Evolutionary conservation across 2,113 vertebrate species (phyloP), one percentile per base, ranked within the genome.

Genomic region (Campylorhamphus procurvoides): DNA sequence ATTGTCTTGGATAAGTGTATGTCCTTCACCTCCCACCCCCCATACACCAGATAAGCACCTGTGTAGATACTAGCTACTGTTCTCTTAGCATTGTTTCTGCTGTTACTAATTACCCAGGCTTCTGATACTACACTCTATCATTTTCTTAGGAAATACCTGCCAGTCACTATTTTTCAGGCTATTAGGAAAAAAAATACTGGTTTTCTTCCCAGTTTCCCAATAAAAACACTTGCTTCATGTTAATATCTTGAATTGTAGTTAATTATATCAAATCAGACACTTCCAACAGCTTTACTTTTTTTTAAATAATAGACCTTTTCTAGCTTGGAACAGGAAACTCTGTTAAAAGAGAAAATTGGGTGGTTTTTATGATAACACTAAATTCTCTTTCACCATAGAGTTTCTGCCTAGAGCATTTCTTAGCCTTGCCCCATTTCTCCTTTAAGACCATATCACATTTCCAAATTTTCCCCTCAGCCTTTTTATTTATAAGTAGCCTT

Each of bases 31-130:
- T 77, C 22, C 25, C 11, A 27, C 5, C 11, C 35, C 4, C 53
- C 9, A 23, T 18, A 35, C 9, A 5, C 62, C 0, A 0, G 6
- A 25, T 49, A 49, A 85, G 52, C 5, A 8, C 23, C 47, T 46
- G 42, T 25, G n/a, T 19, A 33, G 58, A 40, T 40, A n/a, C 15
- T 18, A 28, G 29, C 6, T 33, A 22, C 19, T 44, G 7, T 33
- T 82, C 56, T 79, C 46, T 56, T 20, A 62, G 31, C 13, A 22
- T 37, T 4, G 4, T n/a, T 79, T 81, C 66, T 72, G 24, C 0
- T 75, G 35, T 50, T n/a, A 55, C 49, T 86, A 31, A 60, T 55
- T 72, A 42, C 35, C 20, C 29, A 29, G 29, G 37, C 3, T 56
- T 1, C 0, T 71, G 53, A 22, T 8, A 4, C 18, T 49, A 35